These are phyloP conservation scores for Boulengeromyrus knoepffleri DNA, from an alignment of 2,113 vertebrate genomes.

Conservation along the genomic window DNA sequence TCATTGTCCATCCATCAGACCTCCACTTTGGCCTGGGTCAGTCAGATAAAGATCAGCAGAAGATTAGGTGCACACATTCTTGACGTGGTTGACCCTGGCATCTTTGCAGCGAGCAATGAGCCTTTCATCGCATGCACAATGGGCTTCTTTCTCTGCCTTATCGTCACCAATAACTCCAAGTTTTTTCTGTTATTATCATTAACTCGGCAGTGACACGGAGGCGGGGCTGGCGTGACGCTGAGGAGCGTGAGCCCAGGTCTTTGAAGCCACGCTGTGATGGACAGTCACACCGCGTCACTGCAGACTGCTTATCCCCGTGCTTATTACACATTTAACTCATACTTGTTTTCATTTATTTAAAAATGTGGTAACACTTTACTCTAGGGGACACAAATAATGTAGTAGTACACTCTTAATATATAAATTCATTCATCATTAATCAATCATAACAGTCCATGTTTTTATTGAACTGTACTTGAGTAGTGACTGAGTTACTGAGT, in stretches of 20 bases:
- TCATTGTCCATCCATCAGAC: conserved; percentile 95
- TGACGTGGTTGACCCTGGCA: conserved; percentile 99
- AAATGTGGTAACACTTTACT: neutral
- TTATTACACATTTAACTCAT: neutral
- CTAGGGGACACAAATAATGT: neutral
- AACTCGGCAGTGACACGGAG: conserved; percentile 83
- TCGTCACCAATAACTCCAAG: conserved; percentile 93
- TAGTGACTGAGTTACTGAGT: neutral
- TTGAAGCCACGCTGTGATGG: neutral
- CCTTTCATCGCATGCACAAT: conserved; percentile 92
- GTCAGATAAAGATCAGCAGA: conserved; percentile 94
- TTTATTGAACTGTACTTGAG: neutral
- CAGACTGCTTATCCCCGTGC: neutral
- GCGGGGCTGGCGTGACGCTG: neutral
- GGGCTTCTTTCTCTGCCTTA: conserved; percentile 87
- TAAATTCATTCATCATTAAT: neutral
- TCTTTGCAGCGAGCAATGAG: conserved; percentile 77
- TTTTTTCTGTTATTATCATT: conserved; percentile 73
- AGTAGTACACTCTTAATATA: neutral
- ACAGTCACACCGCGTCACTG: neutral
- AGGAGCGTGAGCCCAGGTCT: neutral
- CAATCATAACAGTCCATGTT: neutral
- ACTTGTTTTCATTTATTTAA: neutral
- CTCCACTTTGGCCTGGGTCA: conserved; percentile 82
- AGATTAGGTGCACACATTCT: conserved; percentile 99